These are phyloP conservation scores for Chironomus striatipennis DNA, from an alignment of 1,140 invertebrate species.

Conservation along the genomic window DNA sequence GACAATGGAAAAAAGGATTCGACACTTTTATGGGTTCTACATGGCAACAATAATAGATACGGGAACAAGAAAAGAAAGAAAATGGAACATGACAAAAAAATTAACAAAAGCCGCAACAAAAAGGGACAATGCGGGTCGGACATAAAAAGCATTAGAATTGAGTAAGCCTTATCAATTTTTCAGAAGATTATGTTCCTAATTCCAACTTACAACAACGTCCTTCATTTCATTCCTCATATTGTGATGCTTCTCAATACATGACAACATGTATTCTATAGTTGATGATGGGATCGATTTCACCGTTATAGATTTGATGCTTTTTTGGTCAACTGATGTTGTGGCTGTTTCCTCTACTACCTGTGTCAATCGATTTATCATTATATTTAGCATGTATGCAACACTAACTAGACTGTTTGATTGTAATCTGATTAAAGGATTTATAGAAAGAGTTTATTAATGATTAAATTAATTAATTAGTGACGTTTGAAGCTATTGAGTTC, in stretches of 20 bases:
- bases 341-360: background rate
- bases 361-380: slow-evolving; percentile 26
- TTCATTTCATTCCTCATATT: background rate
- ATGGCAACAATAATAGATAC: background rate
- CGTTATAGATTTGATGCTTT: background rate
- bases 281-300: background rate
- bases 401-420: slow-evolving; percentile 37
- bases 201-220: background rate
- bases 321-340: background rate
- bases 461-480: background rate
- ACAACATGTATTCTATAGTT: background rate
- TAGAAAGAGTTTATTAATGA: slow-evolving; percentile 2
- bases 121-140: background rate
- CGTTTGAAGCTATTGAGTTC: no score
- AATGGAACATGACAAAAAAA: background rate
- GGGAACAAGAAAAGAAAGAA: background rate
- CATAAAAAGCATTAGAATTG: no score
- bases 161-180: slow-evolving; percentile 3
- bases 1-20: background rate
- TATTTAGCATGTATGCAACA: slow-evolving; percentile 34
- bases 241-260: slow-evolving; percentile 16
- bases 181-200: background rate
- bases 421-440: slow-evolving; percentile 30
- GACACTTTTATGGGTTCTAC: background rate
- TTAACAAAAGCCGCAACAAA: background rate